Evolutionary conservation across 2,888 invertebrate species (phyloP).

Genomic region (Cristatella mucedo): DNA sequence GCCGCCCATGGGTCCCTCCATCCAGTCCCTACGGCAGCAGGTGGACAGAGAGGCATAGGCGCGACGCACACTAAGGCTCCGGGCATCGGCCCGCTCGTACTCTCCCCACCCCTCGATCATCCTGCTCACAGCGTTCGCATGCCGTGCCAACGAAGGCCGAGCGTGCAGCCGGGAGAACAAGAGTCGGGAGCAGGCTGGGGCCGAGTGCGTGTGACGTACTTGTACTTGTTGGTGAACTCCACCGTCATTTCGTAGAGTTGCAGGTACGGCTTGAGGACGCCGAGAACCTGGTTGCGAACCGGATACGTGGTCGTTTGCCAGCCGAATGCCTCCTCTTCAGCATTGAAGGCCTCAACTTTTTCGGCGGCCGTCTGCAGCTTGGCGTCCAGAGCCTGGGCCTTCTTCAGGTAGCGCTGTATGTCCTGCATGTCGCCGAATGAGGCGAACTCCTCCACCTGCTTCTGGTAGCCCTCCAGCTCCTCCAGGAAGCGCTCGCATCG

Average conservation of each 20-base stretch:
- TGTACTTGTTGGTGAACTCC: conserved; percentile 65
- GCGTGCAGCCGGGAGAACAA: too few species aligned
- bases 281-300: conserved; percentile 54
- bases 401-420: conserved; percentile 62
- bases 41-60: too few species aligned
- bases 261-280: conserved; percentile 66
- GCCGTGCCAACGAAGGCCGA: too few species aligned
- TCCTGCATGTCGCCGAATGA: conserved; percentile 71
- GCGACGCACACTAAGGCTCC: too few species aligned
- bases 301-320: conserved; percentile 79
- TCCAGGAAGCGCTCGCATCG: conserved; percentile 65
- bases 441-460: conserved; percentile 67
- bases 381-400: conserved; percentile 59
- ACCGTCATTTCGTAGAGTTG: conserved; percentile 72
- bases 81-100: too few species aligned
- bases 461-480: conserved; percentile 60
- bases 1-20: conserved; percentile 62
- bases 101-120: too few species aligned
- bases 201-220: too few species aligned
- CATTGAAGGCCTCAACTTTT: conserved; percentile 69
- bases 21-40: conserved; percentile 49
- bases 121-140: too few species aligned
- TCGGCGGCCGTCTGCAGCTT: conserved; percentile 56
- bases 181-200: too few species aligned
- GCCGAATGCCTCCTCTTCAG: conserved; percentile 71